These are phyloP conservation scores for Ennomos fuscantarius DNA, from an alignment of 2,888 invertebrate species.

Conservation along the genomic window DNA sequence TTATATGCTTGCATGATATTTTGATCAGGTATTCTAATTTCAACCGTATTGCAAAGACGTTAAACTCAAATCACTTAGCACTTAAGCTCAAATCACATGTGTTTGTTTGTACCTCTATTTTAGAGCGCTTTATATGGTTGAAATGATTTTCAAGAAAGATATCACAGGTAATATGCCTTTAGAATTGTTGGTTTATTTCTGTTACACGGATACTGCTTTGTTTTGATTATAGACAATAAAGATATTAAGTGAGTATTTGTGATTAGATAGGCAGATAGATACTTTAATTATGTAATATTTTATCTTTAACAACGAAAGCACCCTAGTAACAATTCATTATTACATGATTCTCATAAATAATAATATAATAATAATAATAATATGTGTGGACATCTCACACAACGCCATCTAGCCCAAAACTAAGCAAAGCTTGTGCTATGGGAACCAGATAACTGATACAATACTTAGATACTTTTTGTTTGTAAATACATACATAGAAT, in stretches of 20 bases:
- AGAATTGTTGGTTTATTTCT: slow-evolving; percentile 22
- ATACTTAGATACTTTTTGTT: too few species aligned
- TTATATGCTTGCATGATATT: slow-evolving; percentile 16
- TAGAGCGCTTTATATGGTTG: slow-evolving; percentile 19
- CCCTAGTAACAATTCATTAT: too few species aligned
- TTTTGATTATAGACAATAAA: slow-evolving; percentile 24
- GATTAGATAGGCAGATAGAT: too few species aligned
- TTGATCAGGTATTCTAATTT: slow-evolving; percentile 2
- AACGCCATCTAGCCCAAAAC: too few species aligned
- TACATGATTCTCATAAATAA: too few species aligned
- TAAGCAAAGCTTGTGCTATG: too few species aligned
- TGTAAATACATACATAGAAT: too few species aligned
- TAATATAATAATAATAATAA: too few species aligned
- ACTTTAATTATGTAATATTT: too few species aligned
- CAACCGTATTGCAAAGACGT: slow-evolving; percentile 6
- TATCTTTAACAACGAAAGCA: too few species aligned
- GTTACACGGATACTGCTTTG: slow-evolving; percentile 23
- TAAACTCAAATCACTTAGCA: slow-evolving; percentile 4
- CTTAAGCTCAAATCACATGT: slow-evolving; percentile 18
- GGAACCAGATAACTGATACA: too few species aligned
- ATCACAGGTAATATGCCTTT: slow-evolving; percentile 24
- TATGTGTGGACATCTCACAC: too few species aligned
- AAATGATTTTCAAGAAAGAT: slow-evolving; percentile 27
- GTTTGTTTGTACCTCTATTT: slow-evolving; percentile 23
- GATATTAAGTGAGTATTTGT: slow-evolving; percentile 11